Base-by-base conservation (phyloP, 2,113 vertebrate species). In the Azemiops feae region DNA sequence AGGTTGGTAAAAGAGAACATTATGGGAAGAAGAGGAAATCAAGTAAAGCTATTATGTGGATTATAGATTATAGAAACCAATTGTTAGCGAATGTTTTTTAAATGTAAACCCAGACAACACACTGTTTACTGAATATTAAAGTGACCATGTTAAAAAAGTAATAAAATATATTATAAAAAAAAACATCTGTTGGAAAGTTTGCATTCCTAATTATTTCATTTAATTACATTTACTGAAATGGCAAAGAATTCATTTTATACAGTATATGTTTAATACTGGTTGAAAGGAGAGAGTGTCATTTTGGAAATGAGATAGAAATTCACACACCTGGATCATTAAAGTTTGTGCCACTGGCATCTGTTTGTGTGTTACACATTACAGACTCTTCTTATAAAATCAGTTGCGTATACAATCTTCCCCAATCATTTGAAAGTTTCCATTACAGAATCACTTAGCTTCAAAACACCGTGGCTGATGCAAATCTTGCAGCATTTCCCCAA, bases 401-500 rank as follows among this genome's bases (percentile, higher is more conserved):
- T 55, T 27, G 53, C 5, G 8, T 22, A 27, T 74, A 94, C 2
- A 91, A 85, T 92, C 96, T 97, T 96, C 60, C 58, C 94, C 89
- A 95, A 91, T 94, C 93, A 93, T 94, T 93, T 95, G 95, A 95
- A 96, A 96, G 94, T 92, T 53, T 55, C 30, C n/a, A 92, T 69
- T 69, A 86, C 50, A 50, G 12, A 92, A 95, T 95, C 74, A 91
- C 93, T 90, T 92, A 92, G 95, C 92, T 96, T 91, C 0, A 0
- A 90, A 95, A 92, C 53, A 92, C 86, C 34, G 88, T 87, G 52
- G 94, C 93, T 97, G 97, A 98, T 93, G 97, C 93, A 97, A 92
- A 97, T 64, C 50, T 60, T 85, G 96, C 39, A 27, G 92, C 90
- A 96, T 95, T 81, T 96, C 85, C 95, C 95, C 96, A 88, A 94